Evolutionary conservation across 2,797 vertebrate species (phyloP).

Genomic region (Lepus oiostolus): DNA sequence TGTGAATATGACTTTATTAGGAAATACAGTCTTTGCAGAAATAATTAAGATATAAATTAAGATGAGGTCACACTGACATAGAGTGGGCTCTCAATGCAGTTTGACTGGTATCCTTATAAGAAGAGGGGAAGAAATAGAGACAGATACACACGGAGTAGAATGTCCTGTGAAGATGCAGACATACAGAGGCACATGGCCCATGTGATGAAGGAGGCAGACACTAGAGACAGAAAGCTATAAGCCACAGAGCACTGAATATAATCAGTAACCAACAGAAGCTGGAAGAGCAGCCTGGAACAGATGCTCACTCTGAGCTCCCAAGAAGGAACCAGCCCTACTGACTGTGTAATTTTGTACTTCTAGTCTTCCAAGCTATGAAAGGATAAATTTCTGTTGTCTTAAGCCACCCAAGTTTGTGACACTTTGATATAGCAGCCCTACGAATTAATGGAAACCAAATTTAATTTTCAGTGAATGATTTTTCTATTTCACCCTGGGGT

Average conservation of each 20-base stretch:
- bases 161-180: not conserved
- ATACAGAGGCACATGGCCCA: no score
- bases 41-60: not conserved
- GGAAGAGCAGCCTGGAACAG: not conserved
- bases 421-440: not conserved
- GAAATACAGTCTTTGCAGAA: not conserved
- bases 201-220: not conserved
- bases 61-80: not conserved
- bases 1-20: not conserved
- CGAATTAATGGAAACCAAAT: constrained; percentile 46
- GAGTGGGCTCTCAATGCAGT: not conserved
- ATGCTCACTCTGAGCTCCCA: not conserved
- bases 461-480: constrained; percentile 42
- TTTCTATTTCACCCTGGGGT: constrained; percentile 50
- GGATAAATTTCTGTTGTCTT: not conserved
- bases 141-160: not conserved
- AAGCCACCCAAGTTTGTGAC: not conserved
- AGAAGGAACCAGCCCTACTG: not conserved
- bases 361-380: not conserved
- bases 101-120: not conserved
- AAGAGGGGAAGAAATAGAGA: not conserved
- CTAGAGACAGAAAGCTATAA: not conserved
- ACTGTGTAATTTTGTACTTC: not conserved
- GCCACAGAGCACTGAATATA: not conserved
- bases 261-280: no score